Base-by-base conservation (phyloP, 2,113 vertebrate species). In the Stictonetta naevosa region DNA sequence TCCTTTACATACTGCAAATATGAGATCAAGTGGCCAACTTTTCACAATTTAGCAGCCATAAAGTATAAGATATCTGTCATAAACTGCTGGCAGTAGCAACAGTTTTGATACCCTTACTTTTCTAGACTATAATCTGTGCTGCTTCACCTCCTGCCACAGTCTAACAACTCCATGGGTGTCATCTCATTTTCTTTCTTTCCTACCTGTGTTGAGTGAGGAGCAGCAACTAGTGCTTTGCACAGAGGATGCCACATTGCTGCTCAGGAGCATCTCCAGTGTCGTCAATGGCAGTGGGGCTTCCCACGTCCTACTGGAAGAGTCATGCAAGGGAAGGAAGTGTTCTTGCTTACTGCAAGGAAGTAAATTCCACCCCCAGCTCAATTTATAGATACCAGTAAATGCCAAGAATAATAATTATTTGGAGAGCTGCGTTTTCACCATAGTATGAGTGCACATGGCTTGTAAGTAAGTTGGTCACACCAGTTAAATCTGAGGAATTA, bases 211-310 rank as follows among this genome's bases (percentile, higher is more conserved):
- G 79, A 29, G n/a, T 0, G 78, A 71, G 71, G 28, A 90, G 71
- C n/a, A 72, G 69, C 36, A 93, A 67, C 5, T 50, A 12, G n/a
- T 38, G 79, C n/a, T 42, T 77, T 75, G 42, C 28, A 7, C 0
- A 0, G 56, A 50, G 31, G 31, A 8, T 46, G 13, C 42, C 50
- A 18, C 67, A 75, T 66, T 67, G 56, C 63, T 81, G 46, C 36
- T 50, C 0, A 0, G 46, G 58, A 72, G 5, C 13, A 16, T 46
- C 3, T 3, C 19, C n/a, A 29, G 3, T 1, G 3, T 62, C 29
- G 8, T 78, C 23, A 7, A 2, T 40, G 46, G 18, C 13, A 26
- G 31, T 40, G 67, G 16, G 6, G 5, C 25, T 10, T 28, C 1
- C 55, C 33, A 34, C 1, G 3, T 88, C 66, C 64, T 7, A 2